Percentiles rank a stretch among this genome's conserved stretches.
These are phyloP conservation scores for Phalloptychus januarius DNA, from an alignment of 2,797 vertebrate species.

Conservation along the genomic window DNA sequence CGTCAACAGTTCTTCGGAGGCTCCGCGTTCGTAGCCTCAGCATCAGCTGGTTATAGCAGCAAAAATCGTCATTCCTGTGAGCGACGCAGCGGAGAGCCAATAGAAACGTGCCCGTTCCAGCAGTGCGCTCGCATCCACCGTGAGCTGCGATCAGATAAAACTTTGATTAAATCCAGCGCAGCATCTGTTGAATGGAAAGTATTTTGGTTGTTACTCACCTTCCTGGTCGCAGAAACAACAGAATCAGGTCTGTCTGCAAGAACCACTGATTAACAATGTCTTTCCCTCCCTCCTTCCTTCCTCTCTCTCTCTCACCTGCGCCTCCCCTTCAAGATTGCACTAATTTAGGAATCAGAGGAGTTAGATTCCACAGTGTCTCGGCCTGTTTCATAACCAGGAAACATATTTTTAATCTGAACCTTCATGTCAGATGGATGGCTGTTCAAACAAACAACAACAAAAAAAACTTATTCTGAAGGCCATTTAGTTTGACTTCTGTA, in stretches of 20 bases:
- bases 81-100: constrained; percentile 68
- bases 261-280: constrained; percentile 21
- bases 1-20: constrained; percentile 64
- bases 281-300: constrained; percentile 3
- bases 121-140: constrained; percentile 34
- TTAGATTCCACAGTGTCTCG: constrained; percentile 7
- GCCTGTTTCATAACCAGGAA: constrained; percentile 9
- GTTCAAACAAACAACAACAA: not conserved
- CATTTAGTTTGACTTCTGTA: not conserved
- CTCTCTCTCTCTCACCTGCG: constrained; percentile 37
- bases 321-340: constrained; percentile 41
- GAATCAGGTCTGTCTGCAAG: not conserved
- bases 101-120: constrained; percentile 62
- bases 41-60: constrained; percentile 74
- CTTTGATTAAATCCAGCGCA: constrained; percentile 30
- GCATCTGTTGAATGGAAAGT: not conserved
- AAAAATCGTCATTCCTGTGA: constrained; percentile 61
- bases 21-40: constrained; percentile 65
- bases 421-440: not conserved
- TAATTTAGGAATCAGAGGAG: constrained; percentile 49
- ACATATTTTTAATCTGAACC: not conserved
- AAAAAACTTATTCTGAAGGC: not conserved
- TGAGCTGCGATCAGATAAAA: constrained; percentile 43
- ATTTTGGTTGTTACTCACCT: not conserved
- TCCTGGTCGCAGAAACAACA: not conserved